Evolutionary conservation across 2,888 invertebrate genomes (phyloP).

Genomic region (Stomorhina lunata): DNA sequence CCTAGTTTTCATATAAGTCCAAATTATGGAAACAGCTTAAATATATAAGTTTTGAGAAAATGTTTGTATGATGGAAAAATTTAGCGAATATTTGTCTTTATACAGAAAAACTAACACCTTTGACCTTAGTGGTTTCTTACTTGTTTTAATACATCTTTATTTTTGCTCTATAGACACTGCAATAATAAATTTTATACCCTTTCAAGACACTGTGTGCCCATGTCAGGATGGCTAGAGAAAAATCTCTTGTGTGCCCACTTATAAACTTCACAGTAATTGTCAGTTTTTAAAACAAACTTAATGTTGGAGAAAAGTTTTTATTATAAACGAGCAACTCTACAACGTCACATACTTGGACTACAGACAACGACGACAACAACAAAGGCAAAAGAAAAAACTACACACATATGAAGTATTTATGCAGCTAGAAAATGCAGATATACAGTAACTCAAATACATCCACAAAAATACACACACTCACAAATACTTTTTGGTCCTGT

Average conservation of each 20-base stretch:
- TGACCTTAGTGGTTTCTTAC: too few species aligned
- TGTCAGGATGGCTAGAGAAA: neutral
- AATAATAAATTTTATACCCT: too few species aligned
- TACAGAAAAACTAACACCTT: too few species aligned
- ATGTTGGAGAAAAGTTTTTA: slow-evolving; percentile 56
- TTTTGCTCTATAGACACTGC: too few species aligned
- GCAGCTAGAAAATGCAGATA: neutral
- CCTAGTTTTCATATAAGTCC: too few species aligned
- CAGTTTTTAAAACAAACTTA: slow-evolving; percentile 59
- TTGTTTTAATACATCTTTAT: too few species aligned
- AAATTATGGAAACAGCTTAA: too few species aligned
- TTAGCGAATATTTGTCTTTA: too few species aligned
- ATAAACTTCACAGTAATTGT: slow-evolving; percentile 57
- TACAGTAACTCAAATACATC: neutral
- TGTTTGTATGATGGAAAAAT: too few species aligned
- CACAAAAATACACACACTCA: neutral
- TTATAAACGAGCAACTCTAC: slow-evolving; percentile 25
- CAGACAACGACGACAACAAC: neutral
- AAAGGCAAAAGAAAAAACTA: neutral
- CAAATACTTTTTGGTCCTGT: too few species aligned
- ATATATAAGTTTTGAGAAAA: too few species aligned
- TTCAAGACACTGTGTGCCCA: too few species aligned
- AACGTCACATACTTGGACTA: slow-evolving; percentile 51
- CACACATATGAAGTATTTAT: neutral
- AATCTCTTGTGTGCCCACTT: slow-evolving; percentile 52